Evolutionary conservation across 2,888 invertebrate genomes (phyloP).

Genomic region (Craniophora ligustri): DNA sequence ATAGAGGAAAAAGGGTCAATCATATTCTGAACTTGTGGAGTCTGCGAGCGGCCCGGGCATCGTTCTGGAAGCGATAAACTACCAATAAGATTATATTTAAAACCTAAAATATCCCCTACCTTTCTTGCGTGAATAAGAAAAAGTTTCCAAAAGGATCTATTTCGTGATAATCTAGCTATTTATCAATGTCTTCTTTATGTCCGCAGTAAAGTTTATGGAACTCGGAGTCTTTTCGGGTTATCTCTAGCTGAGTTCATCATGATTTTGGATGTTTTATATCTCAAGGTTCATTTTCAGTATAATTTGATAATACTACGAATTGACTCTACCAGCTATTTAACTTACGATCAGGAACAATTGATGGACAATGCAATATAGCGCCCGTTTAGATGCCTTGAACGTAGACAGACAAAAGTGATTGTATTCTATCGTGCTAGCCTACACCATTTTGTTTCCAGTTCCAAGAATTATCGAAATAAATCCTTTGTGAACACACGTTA

Average conservation of each 20-base stretch:
- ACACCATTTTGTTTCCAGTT: constrained; percentile 27
- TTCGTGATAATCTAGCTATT: constrained; percentile 59
- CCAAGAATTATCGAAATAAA: constrained; percentile 51
- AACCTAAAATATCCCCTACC: constrained; percentile 27
- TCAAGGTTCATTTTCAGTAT: constrained; percentile 22
- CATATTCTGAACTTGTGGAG: not conserved
- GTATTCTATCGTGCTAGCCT: constrained; percentile 25
- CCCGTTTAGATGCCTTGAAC: constrained; percentile 28
- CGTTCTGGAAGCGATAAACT: too few species aligned
- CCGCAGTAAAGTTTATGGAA: constrained; percentile 52
- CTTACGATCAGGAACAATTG: constrained; percentile 9
- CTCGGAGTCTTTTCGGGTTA: constrained; percentile 43
- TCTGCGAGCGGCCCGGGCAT: too few species aligned
- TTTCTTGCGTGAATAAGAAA: constrained; percentile 30
- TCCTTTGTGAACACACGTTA: constrained; percentile 52
- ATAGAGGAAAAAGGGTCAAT: constrained; percentile 15
- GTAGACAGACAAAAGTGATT: constrained; percentile 49
- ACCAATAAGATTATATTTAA: constrained; percentile 47
- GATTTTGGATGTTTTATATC: constrained; percentile 36
- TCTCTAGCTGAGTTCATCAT: constrained; percentile 43
- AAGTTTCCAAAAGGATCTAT: constrained; percentile 51
- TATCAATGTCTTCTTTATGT: constrained; percentile 58
- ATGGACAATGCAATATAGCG: constrained; percentile 18
- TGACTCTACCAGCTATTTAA: constrained; percentile 1
- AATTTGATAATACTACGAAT: constrained; percentile 6